A percentile compares a stretch with the other conserved stretches of the same genome.
Evolutionary conservation across 64 coral and sea anemone genomes (phyloP).

Genomic region (Pocillopora damicornis): DNA sequence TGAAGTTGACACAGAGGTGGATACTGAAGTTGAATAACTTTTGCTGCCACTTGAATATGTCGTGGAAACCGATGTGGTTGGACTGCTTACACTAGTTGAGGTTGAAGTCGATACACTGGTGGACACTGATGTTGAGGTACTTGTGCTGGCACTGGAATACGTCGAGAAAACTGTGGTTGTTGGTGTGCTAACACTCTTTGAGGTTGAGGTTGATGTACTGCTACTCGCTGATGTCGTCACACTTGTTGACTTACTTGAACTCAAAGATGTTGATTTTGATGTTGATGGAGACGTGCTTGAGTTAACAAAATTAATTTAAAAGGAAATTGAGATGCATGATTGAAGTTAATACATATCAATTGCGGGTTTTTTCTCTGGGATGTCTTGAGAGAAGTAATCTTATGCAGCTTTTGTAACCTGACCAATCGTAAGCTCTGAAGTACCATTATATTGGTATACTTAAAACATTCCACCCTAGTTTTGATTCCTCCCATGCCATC

Average conservation of each 20-base stretch:
- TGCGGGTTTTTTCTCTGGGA: no score
- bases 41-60: background rate
- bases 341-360: no score
- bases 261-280: background rate
- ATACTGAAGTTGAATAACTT: background rate
- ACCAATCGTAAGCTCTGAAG: no score
- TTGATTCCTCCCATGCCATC: no score
- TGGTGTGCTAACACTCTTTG: background rate
- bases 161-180: slow-evolving; percentile 26
- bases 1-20: background rate
- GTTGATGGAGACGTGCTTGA: slow-evolving; percentile 1
- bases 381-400: no score
- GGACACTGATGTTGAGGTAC: background rate
- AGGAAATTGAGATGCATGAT: no score
- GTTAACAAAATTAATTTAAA: no score
- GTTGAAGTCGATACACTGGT: slow-evolving; percentile 1
- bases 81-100: background rate
- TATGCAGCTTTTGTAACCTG: no score
- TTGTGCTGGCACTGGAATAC: background rate
- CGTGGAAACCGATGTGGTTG: slow-evolving; percentile 6
- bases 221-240: background rate
- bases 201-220: background rate
- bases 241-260: slow-evolving; percentile 1
- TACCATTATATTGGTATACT: no score
- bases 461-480: no score